Evolutionary conservation across 2,797 vertebrate species (phyloP).

Genomic region (Cirrhinus molitorella): DNA sequence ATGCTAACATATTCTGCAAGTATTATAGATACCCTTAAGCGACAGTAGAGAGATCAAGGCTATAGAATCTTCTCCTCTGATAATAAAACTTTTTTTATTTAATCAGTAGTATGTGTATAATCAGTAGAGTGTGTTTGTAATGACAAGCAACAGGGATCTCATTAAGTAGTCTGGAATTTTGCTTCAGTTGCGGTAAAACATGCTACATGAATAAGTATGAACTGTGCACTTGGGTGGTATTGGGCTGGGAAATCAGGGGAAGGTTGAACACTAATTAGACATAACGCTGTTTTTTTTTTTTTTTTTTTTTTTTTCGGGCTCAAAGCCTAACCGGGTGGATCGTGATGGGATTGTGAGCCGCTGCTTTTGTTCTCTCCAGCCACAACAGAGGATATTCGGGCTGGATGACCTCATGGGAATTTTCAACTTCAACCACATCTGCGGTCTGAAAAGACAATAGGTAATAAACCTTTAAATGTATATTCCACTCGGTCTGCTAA

Average conservation of each 20-base stretch:
- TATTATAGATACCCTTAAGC: background rate
- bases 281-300: slow-evolving; percentile 68
- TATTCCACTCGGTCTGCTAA: slow-evolving; percentile 64
- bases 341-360: slow-evolving; percentile 10
- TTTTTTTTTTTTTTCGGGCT: slow-evolving; percentile 52
- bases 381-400: slow-evolving; percentile 62
- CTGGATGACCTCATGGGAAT: slow-evolving; percentile 64
- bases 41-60: background rate
- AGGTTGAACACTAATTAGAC: slow-evolving; percentile 65
- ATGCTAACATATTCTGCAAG: slow-evolving; percentile 7
- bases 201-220: slow-evolving; percentile 54
- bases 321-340: slow-evolving; percentile 35
- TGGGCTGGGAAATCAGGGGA: slow-evolving; percentile 71
- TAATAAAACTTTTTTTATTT: slow-evolving; percentile 42
- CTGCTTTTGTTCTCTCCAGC: slow-evolving; percentile 69
- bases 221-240: slow-evolving; percentile 59
- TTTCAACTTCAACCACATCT: slow-evolving; percentile 60
- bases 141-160: slow-evolving; percentile 51
- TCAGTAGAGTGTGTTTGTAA: slow-evolving; percentile 48
- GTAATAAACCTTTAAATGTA: slow-evolving; percentile 67
- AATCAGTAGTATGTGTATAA: slow-evolving; percentile 42
- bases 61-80: slow-evolving; percentile 55
- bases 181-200: slow-evolving; percentile 37
- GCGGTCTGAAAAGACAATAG: slow-evolving; percentile 68
- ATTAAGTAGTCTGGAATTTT: slow-evolving; percentile 42